A percentile compares a stretch with the other conserved stretches of the same genome.
Conservation (phyloP, 2,113 vertebrate species). For the Tauraco erythrolophus region DNA sequence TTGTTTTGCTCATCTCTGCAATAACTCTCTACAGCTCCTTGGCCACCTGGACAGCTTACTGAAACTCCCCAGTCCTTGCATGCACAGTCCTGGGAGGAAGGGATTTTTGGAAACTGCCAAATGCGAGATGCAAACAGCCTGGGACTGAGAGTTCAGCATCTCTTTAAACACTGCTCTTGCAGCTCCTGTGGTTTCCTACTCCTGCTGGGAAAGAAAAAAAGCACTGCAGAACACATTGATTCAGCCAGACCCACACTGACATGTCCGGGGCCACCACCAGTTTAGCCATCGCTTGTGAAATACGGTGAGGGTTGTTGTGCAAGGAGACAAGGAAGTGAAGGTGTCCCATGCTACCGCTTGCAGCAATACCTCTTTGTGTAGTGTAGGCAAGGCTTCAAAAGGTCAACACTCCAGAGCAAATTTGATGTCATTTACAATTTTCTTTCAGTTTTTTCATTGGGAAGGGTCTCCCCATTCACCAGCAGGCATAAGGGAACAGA, state of each 20-base stretch:
- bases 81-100: not conserved
- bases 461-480: slow-evolving; percentile 72
- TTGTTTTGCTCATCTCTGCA: not conserved
- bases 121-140: not conserved
- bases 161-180: not conserved
- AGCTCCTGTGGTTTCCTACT: not conserved
- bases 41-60: not conserved
- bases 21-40: not conserved
- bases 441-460: not conserved
- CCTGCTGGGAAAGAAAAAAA: not conserved
- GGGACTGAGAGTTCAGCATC: not conserved
- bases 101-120: not conserved
- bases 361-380: not conserved
- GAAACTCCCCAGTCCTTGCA: not conserved
- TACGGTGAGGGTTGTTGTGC: not conserved
- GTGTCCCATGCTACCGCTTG: not conserved
- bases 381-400: not conserved
- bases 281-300: not conserved
- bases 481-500: slow-evolving; percentile 90
- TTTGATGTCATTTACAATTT: slow-evolving; percentile 41
- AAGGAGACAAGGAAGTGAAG: not conserved
- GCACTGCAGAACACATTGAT: not conserved
- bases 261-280: not conserved
- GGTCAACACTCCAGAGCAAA: not conserved
- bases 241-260: not conserved